Conservation (phyloP, 2,113 vertebrate species). For the Zeus faber region DNA sequence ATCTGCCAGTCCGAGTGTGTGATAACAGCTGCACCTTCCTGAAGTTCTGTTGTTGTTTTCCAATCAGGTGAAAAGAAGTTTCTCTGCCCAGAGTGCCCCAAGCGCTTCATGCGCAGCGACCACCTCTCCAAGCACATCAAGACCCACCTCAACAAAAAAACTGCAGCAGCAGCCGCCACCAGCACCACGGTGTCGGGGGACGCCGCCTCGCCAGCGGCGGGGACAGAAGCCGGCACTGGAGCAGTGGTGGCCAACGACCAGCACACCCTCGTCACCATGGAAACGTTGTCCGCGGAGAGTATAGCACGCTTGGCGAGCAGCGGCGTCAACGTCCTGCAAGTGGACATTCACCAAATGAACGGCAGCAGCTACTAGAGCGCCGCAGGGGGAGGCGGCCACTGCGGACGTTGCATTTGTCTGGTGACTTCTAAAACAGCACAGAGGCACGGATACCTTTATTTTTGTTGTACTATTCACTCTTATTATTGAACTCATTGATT, state of each 20-base stretch:
- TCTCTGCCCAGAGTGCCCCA: conserved; percentile 87
- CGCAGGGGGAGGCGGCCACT: conserved; percentile 12
- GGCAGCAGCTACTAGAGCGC: conserved; percentile 86
- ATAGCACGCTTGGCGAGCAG: conserved; percentile 87
- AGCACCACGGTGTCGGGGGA: conserved; percentile 55
- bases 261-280: conserved; percentile 87
- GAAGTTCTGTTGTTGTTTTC: too few relatives aligned
- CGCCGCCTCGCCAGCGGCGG: conserved; percentile 52
- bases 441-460: too few relatives aligned
- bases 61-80: conserved; percentile 92
- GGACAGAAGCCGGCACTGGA: conserved; percentile 50
- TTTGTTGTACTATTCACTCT: too few relatives aligned
- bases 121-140: conserved; percentile 96
- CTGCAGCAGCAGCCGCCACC: not conserved
- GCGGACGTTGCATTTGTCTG: conserved; percentile 25
- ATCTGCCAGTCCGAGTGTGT: too few relatives aligned
- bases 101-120: conserved; percentile 96
- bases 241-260: conserved; percentile 43
- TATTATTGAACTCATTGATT: too few relatives aligned
- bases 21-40: too few relatives aligned
- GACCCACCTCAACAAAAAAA: conserved; percentile 94
- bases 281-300: conserved; percentile 89
- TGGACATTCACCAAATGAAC: conserved; percentile 91
- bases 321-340: conserved; percentile 94
- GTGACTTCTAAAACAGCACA: too few relatives aligned